Conservation (phyloP, 2,888 invertebrate genomes). For the Zygothrica quintamaculata region DNA sequence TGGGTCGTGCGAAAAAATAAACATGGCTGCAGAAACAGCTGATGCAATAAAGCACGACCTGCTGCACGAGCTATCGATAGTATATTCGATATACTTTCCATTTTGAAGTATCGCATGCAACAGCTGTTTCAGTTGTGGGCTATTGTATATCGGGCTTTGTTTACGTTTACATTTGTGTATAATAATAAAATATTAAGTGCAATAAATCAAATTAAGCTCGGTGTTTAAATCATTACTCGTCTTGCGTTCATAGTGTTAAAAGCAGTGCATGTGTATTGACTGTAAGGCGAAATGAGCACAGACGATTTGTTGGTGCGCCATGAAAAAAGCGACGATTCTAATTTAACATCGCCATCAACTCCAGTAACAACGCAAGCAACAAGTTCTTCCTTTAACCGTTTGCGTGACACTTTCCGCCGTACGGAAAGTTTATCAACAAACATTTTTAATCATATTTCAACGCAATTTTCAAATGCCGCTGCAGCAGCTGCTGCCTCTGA, state of each 20-base stretch:
- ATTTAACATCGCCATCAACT: slow-evolving; percentile 34
- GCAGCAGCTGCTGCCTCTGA: slow-evolving; percentile 76
- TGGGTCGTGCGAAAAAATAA: slow-evolving; percentile 62
- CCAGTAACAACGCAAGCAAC: slow-evolving; percentile 51
- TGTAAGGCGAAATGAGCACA: slow-evolving; percentile 73
- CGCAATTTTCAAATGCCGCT: slow-evolving; percentile 80
- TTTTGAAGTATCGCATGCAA: slow-evolving; percentile 24
- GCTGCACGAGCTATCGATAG: slow-evolving; percentile 36
- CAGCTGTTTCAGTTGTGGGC: slow-evolving; percentile 50
- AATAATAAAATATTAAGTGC: slow-evolving; percentile 5
- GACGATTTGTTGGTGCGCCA: slow-evolving; percentile 81
- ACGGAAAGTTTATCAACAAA: slow-evolving; percentile 83
- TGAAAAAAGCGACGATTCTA: slow-evolving; percentile 82
- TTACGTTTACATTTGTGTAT: slow-evolving; percentile 41
- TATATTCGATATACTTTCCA: not conserved
- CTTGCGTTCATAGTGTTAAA: slow-evolving; percentile 2
- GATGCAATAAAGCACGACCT: slow-evolving; percentile 15
- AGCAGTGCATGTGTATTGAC: slow-evolving; percentile 18
- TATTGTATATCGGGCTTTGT: slow-evolving; percentile 33
- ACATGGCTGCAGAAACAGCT: slow-evolving; percentile 55
- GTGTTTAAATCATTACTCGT: slow-evolving; percentile 2
- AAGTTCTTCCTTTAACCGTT: slow-evolving; percentile 78
- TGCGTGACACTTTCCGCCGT: slow-evolving; percentile 83
- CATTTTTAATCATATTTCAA: slow-evolving; percentile 79
- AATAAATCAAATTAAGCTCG: slow-evolving; percentile 18